Evolutionary conservation across 1,140 invertebrate species (phyloP).

Genomic region (Drosophila nigromelanica): DNA sequence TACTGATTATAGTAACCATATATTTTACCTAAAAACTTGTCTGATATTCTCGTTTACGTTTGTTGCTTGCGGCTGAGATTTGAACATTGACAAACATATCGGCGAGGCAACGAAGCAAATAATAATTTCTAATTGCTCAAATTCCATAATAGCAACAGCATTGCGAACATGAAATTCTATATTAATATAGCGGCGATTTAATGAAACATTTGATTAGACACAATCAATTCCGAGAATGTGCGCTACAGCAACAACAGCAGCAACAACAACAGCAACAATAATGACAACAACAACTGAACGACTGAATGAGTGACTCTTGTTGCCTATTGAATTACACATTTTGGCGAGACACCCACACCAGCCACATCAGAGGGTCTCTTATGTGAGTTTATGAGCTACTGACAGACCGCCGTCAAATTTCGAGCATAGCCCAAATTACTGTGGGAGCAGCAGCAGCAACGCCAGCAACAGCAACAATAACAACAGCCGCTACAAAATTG

Average conservation of each 20-base stretch:
- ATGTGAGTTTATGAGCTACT: conserved; percentile 55
- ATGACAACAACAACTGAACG: background rate
- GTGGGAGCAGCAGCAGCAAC: conserved; percentile 62
- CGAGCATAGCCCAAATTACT: conserved; percentile 60
- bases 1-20: conserved; percentile 6
- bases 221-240: conserved; percentile 76
- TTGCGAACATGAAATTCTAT: conserved; percentile 63
- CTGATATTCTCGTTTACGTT: background rate
- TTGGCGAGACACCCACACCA: conserved; percentile 43
- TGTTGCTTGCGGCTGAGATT: conserved; percentile 16
- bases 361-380: conserved; percentile 41
- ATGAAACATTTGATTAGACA: conserved; percentile 78
- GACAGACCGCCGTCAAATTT: conserved; percentile 75
- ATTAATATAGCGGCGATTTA: conserved; percentile 52
- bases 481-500: conserved; percentile 57
- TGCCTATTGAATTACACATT: conserved; percentile 52
- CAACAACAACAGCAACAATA: conserved; percentile 25
- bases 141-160: conserved; percentile 52
- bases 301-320: conserved; percentile 36
- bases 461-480: conserved; percentile 30
- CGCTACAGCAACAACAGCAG: conserved; percentile 27
- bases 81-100: conserved; percentile 19
- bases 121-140: conserved; percentile 81
- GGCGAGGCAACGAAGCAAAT: conserved; percentile 51
- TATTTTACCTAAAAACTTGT: background rate